A percentile compares a stretch with the other conserved stretches of the same genome.
These are phyloP conservation scores for Sphecodes monilicornis DNA, from an alignment of 2,888 invertebrate genomes.

Conservation along the genomic window DNA sequence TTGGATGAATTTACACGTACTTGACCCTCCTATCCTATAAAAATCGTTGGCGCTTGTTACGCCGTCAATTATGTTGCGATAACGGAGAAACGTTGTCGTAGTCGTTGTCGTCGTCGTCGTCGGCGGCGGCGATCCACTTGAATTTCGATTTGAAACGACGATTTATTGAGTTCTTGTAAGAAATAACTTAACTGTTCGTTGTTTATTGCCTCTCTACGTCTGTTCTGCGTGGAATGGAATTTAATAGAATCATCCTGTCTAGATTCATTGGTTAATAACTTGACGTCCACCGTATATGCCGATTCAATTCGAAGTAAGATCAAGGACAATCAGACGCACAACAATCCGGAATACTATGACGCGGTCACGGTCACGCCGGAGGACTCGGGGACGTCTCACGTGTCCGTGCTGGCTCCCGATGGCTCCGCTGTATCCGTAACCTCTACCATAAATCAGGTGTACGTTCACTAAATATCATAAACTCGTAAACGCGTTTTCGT, in stretches of 20 bases:
- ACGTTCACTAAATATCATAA: conserved; percentile 78
- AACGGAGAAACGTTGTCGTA: not conserved
- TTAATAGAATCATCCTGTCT: not conserved
- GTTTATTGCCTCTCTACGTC: not conserved
- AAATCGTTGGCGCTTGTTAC: not conserved
- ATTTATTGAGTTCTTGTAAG: not conserved
- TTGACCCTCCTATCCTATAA: not conserved
- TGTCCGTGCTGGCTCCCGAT: conserved; percentile 92
- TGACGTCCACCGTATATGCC: conserved; percentile 88
- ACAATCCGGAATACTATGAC: conserved; percentile 89
- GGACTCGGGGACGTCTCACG: conserved; percentile 95
- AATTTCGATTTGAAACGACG: not conserved
- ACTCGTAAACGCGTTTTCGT: not conserved
- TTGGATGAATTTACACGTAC: not conserved
- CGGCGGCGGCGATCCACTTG: not conserved
- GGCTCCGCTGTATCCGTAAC: conserved; percentile 97
- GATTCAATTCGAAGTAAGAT: conserved; percentile 87
- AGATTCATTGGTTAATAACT: conserved; percentile 83
- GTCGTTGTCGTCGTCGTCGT: not conserved
- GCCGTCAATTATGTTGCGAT: not conserved
- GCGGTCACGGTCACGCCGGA: conserved; percentile 85
- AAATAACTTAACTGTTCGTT: not conserved
- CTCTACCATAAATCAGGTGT: conserved; percentile 94
- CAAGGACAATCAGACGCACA: conserved; percentile 88
- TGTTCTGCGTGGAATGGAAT: not conserved